phyloP scores from a whole-genome alignment of 2,113 vertebrate genomes.

The Amphilophus citrinellus region DNA sequence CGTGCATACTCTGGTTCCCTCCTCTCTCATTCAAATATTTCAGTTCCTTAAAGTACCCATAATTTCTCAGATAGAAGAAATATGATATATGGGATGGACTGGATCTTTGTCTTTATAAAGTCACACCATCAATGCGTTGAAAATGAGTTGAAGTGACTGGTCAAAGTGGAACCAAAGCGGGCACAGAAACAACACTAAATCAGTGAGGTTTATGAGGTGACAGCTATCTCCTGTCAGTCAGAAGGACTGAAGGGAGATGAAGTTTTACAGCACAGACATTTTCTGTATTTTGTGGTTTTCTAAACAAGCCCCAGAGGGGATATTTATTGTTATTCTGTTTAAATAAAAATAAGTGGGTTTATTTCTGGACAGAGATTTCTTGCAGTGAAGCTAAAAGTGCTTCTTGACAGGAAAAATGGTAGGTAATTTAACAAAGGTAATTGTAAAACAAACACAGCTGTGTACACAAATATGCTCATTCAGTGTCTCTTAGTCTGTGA shows the following conservation, averaged over 20 bases:
- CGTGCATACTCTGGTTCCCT: background rate
- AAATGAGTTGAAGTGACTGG: background rate
- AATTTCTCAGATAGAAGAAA: too few species aligned
- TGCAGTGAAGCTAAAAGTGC: background rate
- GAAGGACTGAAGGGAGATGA: conserved; percentile 8
- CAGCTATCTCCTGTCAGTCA: background rate
- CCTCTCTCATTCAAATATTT: background rate
- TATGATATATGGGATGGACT: too few species aligned
- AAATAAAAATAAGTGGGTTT: conserved; percentile 11
- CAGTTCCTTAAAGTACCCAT: too few species aligned
- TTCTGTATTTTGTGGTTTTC: conserved; percentile 10
- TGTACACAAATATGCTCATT: background rate
- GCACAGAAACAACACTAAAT: background rate
- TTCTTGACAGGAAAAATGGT: background rate
- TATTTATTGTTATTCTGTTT: conserved; percentile 11
- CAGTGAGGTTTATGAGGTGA: background rate
- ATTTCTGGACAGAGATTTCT: conserved; percentile 19
- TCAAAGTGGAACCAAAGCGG: too few species aligned
- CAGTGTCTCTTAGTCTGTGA: background rate
- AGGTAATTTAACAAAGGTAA: background rate
- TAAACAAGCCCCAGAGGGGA: background rate
- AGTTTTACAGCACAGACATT: conserved; percentile 8
- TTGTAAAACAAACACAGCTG: conserved; percentile 28
- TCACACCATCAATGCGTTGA: background rate
- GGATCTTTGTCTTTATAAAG: background rate